These are phyloP conservation scores for Hesperia comma DNA, from an alignment of 2,888 invertebrate species.

Conservation along the genomic window DNA sequence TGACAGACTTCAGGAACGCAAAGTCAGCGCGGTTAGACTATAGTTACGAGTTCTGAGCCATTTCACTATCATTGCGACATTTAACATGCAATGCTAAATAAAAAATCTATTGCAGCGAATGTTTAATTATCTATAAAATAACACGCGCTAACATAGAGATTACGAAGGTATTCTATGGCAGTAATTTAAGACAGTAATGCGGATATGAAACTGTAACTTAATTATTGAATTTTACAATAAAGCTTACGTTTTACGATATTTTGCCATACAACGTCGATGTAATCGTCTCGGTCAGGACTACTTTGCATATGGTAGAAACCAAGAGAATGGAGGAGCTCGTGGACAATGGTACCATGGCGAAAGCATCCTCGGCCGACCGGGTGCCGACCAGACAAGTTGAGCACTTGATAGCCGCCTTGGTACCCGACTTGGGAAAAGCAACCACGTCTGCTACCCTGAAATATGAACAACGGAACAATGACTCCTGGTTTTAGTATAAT, in stretches of 20 bases:
- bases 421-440: conserved; percentile 81
- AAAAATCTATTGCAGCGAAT: neutral
- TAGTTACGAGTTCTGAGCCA: conserved; percentile 8
- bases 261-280: conserved; percentile 88
- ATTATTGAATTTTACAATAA: conserved; percentile 7
- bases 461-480: neutral
- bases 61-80: conserved; percentile 4
- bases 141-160: neutral
- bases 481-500: no score
- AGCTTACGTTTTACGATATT: conserved; percentile 86
- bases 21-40: no score
- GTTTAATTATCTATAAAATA: neutral
- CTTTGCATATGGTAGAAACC: conserved; percentile 94
- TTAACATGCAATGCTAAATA: conserved; percentile 1
- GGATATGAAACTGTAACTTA: conserved; percentile 21
- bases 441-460: conserved; percentile 72
- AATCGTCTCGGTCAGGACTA: conserved; percentile 89
- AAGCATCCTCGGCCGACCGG: conserved; percentile 84
- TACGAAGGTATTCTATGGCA: conserved; percentile 10
- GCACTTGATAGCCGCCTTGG: conserved; percentile 78
- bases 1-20: no score
- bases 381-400: conserved; percentile 83
- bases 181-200: conserved; percentile 4
- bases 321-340: conserved; percentile 90
- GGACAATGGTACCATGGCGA: conserved; percentile 87